These are phyloP conservation scores for Netelia fuscicornis DNA, from an alignment of 2,888 invertebrate genomes.

Conservation along the genomic window DNA sequence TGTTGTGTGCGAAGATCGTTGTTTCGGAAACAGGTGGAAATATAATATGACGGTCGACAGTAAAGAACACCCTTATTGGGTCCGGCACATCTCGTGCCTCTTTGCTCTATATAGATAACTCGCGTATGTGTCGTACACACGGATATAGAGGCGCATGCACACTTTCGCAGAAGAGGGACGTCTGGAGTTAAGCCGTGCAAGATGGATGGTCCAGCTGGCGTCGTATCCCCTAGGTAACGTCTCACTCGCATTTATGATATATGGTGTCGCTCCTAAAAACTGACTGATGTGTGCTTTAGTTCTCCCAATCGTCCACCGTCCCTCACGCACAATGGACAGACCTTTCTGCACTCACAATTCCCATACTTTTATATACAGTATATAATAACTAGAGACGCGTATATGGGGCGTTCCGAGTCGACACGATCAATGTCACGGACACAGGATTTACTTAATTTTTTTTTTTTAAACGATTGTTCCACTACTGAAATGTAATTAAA, in stretches of 20 bases:
- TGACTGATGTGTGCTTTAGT: conserved; percentile 76
- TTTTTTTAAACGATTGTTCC: no score
- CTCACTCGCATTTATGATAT: conserved; percentile 78
- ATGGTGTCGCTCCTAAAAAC: conserved; percentile 76
- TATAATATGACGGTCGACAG: conserved; percentile 28
- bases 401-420: background rate
- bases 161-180: conserved; percentile 54
- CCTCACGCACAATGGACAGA: conserved; percentile 27
- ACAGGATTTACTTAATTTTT: no score
- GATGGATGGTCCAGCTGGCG: conserved; percentile 77
- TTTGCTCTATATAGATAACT: background rate
- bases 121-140: background rate
- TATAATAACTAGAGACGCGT: conserved; percentile 2
- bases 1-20: conserved; percentile 27
- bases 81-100: conserved; percentile 38
- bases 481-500: no score
- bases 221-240: conserved; percentile 69
- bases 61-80: conserved; percentile 50
- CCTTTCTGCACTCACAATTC: conserved; percentile 29
- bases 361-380: background rate
- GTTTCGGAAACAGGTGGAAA: conserved; percentile 51
- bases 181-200: conserved; percentile 76
- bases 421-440: no score
- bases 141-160: conserved; percentile 21
- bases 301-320: conserved; percentile 16